Conservation (phyloP, 2,888 invertebrate genomes). For the Cosmorhoe ocellata region DNA sequence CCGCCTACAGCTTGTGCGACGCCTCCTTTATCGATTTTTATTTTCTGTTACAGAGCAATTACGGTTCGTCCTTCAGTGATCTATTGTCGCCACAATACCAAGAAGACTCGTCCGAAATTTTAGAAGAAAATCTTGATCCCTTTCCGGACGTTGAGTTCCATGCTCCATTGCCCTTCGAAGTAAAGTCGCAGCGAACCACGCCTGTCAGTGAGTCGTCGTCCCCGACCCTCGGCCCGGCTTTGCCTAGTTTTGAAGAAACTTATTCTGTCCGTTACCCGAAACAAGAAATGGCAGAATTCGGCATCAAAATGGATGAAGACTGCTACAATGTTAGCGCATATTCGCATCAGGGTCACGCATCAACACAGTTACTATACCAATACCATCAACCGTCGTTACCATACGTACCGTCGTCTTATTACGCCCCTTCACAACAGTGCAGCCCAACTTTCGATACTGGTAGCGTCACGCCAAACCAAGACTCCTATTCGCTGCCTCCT, state of each 20-base stretch:
- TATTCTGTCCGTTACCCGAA: conserved; percentile 89
- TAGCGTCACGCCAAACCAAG: conserved; percentile 80
- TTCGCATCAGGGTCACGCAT: conserved; percentile 82
- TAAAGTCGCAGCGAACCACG: conserved; percentile 68
- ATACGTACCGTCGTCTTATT: conserved; percentile 81
- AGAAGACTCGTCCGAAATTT: conserved; percentile 86
- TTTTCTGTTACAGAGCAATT: conserved; percentile 87
- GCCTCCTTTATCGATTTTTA: conserved; percentile 68
- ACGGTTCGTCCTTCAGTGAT: conserved; percentile 91
- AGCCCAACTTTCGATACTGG: conserved; percentile 78
- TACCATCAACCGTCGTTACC: conserved; percentile 83
- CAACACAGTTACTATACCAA: conserved; percentile 82
- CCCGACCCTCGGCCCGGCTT: conserved; percentile 81
- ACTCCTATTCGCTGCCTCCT: conserved; percentile 87
- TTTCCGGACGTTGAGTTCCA: conserved; percentile 86
- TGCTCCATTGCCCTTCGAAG: conserved; percentile 69
- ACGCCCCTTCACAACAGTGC: conserved; percentile 83
- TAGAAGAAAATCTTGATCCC: conserved; percentile 88
- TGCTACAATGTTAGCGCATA: conserved; percentile 87
- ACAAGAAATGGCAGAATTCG: conserved; percentile 84
- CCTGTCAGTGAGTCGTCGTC: conserved; percentile 73
- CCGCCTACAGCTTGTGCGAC: conserved; percentile 69
- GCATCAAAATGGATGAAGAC: conserved; percentile 93
- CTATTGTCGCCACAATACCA: conserved; percentile 88
- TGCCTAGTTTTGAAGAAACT: conserved; percentile 95